A percentile compares a stretch with the other conserved stretches of the same genome.
phyloP scores from a whole-genome alignment of 2,888 invertebrate genomes.

The Acleris sparsana region DNA sequence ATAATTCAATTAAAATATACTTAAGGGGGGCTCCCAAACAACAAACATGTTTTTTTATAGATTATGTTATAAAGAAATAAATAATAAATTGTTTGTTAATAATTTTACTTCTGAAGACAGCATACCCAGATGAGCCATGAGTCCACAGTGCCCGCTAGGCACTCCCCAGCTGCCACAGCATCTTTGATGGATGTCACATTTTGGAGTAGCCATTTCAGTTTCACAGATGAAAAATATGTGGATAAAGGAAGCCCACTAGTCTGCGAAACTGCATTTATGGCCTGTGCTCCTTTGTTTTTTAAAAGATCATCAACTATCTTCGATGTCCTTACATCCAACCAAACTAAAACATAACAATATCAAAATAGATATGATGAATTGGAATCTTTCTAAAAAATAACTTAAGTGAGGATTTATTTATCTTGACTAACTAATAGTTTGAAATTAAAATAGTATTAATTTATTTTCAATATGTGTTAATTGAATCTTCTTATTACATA shows the following conservation, averaged over 20 bases:
- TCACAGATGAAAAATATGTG: conserved; percentile 97
- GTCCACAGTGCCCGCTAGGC: conserved; percentile 95
- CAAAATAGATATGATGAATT: too few species aligned
- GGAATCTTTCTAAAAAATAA: too few species aligned
- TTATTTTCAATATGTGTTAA: too few species aligned
- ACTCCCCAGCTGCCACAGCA: conserved; percentile 87
- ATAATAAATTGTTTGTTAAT: too few species aligned
- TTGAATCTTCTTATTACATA: too few species aligned
- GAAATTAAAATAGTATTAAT: too few species aligned
- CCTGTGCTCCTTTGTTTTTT: conserved; percentile 67
- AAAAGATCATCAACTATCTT: conserved; percentile 90
- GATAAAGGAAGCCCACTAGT: conserved; percentile 96
- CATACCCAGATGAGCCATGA: conserved; percentile 97
- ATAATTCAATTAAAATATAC: too few species aligned
- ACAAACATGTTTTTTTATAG: too few species aligned
- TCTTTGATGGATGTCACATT: conserved; percentile 89
- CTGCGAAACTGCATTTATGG: conserved; percentile 68
- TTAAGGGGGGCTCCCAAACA: too few species aligned
- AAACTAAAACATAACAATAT: conserved; percentile 82
- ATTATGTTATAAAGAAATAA: too few species aligned
- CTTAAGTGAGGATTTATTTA: too few species aligned
- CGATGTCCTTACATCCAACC: conserved; percentile 95
- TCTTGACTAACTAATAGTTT: too few species aligned
- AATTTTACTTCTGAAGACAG: not conserved
- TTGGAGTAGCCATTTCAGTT: conserved; percentile 96